Evolutionary conservation across 1,140 invertebrate genomes (phyloP).

Genomic region (Nasonia longicornis): DNA sequence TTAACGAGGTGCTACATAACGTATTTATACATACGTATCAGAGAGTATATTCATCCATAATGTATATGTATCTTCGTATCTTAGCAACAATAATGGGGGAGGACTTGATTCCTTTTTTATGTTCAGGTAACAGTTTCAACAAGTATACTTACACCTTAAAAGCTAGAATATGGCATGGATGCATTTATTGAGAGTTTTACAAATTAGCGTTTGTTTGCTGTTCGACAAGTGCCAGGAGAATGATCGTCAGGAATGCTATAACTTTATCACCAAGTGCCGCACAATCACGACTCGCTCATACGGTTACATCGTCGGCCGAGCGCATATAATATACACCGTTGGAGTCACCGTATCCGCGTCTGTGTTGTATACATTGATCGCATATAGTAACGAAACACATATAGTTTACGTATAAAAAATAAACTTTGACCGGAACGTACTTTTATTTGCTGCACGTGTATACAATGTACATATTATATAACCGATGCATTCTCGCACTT

Average conservation of each 20-base stretch:
- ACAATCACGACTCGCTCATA: slow-evolving; percentile 5
- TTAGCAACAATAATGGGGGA: slow-evolving; percentile 16
- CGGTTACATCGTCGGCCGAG: neutral
- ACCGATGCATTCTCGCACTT: neutral
- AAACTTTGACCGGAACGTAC: slow-evolving; percentile 45
- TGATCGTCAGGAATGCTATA: slow-evolving; percentile 23
- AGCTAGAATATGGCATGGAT: slow-evolving; percentile 12
- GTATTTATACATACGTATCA: too few species aligned
- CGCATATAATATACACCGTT: neutral
- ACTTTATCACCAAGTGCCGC: neutral
- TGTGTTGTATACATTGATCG: neutral
- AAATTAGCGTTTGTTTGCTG: neutral
- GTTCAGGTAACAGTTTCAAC: slow-evolving; percentile 57
- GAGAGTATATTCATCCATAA: neutral
- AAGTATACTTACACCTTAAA: slow-evolving; percentile 43
- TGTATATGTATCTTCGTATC: neutral
- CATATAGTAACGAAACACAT: slow-evolving; percentile 2
- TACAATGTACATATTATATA: neutral
- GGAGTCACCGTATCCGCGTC: neutral
- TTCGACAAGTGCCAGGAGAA: neutral
- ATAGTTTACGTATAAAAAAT: slow-evolving; percentile 49
- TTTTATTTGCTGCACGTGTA: neutral
- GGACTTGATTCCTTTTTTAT: slow-evolving; percentile 14
- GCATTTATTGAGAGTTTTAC: slow-evolving; percentile 5
- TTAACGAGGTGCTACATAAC: neutral